A percentile compares a stretch with the other conserved stretches of the same genome.
Evolutionary conservation across 2,113 vertebrate species (phyloP).

Genomic region (Nothocercus julius): DNA sequence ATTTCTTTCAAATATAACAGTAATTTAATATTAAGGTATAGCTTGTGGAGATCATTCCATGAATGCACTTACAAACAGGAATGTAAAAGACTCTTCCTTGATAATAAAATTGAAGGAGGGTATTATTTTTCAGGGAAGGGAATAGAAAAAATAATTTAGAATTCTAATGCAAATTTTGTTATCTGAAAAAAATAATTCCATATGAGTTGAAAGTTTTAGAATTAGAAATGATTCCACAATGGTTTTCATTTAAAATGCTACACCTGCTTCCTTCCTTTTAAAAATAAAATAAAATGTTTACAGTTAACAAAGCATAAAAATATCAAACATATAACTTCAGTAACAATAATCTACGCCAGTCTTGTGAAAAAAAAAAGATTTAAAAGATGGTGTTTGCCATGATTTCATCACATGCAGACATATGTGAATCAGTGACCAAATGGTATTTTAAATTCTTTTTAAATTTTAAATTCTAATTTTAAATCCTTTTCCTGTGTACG

Average conservation of each 20-base stretch:
- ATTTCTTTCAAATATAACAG: not conserved
- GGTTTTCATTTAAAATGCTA: not conserved
- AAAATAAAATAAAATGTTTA: not conserved
- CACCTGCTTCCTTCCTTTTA: not conserved
- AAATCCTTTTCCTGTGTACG: too few relatives aligned
- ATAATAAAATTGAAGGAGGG: not conserved
- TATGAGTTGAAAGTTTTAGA: not conserved
- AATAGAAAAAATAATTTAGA: not conserved
- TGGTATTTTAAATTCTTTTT: not conserved
- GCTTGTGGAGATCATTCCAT: not conserved
- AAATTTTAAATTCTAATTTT: too few relatives aligned
- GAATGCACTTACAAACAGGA: not conserved
- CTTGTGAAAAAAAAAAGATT: not conserved
- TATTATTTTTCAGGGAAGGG: not conserved
- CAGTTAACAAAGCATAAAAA: not conserved
- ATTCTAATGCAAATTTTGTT: not conserved
- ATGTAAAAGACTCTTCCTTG: not conserved
- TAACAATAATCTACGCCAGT: not conserved
- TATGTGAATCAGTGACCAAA: not conserved
- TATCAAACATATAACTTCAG: not conserved
- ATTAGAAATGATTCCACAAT: not conserved
- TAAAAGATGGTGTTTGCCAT: not conserved
- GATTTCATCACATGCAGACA: accelerated
- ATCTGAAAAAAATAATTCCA: not conserved
- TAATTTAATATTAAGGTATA: not conserved